phyloP scores from a whole-genome alignment of 2,113 vertebrate genomes.

The Oostethus manadensis region DNA sequence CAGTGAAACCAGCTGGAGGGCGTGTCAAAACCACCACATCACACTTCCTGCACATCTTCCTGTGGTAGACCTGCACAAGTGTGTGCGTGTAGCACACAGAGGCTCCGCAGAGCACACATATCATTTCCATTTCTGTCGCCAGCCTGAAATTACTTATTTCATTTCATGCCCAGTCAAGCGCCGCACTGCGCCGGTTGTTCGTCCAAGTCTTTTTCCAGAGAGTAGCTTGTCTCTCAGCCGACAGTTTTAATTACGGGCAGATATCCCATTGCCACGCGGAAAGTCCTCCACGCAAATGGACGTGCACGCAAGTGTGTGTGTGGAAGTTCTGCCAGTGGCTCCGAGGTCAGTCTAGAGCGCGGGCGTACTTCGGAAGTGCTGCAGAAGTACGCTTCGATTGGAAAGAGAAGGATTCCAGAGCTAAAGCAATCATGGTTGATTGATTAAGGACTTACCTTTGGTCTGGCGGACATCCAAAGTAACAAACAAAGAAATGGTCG shows the following conservation, averaged over 20 bases:
- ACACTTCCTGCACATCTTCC: no score
- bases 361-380: slow-evolving; percentile 10
- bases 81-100: slow-evolving; percentile 53
- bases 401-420: slow-evolving; percentile 4
- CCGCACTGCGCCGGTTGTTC: slow-evolving; percentile 91
- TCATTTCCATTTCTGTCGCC: slow-evolving; percentile 97
- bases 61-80: neutral
- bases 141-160: slow-evolving; percentile 99
- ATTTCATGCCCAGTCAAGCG: slow-evolving; percentile 98
- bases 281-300: slow-evolving; percentile 72
- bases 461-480: neutral
- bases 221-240: slow-evolving; percentile 88
- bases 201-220: slow-evolving; percentile 82
- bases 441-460: slow-evolving; percentile 40
- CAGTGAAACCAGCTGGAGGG: no score
- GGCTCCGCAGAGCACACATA: slow-evolving; percentile 63
- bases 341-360: neutral
- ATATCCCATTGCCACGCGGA: slow-evolving; percentile 87
- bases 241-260: slow-evolving; percentile 95
- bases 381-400: slow-evolving; percentile 4
- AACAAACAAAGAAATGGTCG: no score
- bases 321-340: neutral
- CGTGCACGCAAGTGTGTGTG: neutral
- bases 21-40: no score
- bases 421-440: neutral